phyloP scores from a whole-genome alignment of 2,113 vertebrate species.

The Thamnaconus septentrionalis region DNA sequence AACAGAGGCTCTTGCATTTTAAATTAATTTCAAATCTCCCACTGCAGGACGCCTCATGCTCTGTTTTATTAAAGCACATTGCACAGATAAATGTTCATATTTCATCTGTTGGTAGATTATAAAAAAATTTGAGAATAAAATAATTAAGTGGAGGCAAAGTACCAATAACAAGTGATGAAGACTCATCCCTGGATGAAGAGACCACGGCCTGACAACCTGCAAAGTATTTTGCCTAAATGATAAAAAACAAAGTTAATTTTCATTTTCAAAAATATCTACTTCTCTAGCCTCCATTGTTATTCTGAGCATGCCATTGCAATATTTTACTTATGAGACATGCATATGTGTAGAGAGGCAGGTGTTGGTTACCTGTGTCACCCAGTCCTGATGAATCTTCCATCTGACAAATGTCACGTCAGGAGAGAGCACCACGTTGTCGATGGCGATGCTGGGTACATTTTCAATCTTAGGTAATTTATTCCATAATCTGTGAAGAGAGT shows the following conservation, averaged over 20 bases:
- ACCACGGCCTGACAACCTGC: conserved; percentile 70
- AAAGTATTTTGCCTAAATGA: conserved; percentile 77
- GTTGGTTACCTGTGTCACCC: conserved; percentile 74
- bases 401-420: conserved; percentile 68
- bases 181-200: conserved; percentile 75
- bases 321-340: too few species aligned
- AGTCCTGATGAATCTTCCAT: conserved; percentile 78
- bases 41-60: conserved; percentile 22
- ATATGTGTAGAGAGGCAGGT: not conserved
- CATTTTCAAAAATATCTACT: too few species aligned
- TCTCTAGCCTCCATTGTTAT: too few species aligned
- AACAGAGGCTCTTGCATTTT: conserved; percentile 24
- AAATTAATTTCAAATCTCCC: conserved; percentile 39
- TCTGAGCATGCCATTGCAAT: too few species aligned
- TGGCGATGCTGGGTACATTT: conserved; percentile 70
- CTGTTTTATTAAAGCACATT: conserved; percentile 28
- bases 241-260: conserved; percentile 38
- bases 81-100: conserved; percentile 1
- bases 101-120: not conserved
- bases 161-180: conserved; percentile 73
- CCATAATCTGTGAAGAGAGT: conserved; percentile 72
- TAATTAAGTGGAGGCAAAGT: conserved; percentile 25
- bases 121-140: not conserved
- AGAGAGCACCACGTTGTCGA: conserved; percentile 65
- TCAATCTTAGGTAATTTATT: conserved; percentile 77